A percentile compares a stretch with the other conserved stretches of the same genome.
phyloP scores from a whole-genome alignment of 2,113 vertebrate genomes.

The Ochotona princeps region DNA sequence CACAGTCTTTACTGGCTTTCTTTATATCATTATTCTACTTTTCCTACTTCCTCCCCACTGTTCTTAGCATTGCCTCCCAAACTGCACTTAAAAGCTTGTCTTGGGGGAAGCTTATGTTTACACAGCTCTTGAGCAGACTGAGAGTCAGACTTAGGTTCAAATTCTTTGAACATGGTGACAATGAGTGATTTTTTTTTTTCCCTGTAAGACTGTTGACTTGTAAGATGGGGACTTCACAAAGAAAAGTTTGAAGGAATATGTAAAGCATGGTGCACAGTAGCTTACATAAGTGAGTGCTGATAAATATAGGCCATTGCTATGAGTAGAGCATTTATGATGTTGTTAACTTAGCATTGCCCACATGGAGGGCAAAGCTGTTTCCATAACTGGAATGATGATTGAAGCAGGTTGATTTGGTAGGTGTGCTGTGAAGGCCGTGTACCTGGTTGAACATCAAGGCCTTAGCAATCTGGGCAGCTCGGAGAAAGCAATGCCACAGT shows the following conservation, averaged over 20 bases:
- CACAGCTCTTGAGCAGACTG: background rate
- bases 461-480: background rate
- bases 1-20: background rate
- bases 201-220: background rate
- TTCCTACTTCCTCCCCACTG: background rate
- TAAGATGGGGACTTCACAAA: background rate
- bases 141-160: background rate
- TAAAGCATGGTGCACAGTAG: background rate
- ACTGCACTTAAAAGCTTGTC: background rate
- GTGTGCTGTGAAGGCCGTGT: background rate
- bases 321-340: background rate
- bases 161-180: constrained; percentile 4
- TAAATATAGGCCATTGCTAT: background rate
- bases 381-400: background rate
- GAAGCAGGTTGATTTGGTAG: background rate
- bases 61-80: constrained; percentile 3
- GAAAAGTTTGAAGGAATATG: background rate
- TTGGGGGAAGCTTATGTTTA: background rate
- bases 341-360: background rate
- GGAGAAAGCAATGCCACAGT: background rate
- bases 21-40: background rate
- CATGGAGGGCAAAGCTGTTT: background rate
- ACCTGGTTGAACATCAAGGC: background rate
- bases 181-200: background rate
- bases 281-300: background rate